These are phyloP conservation scores for Tachystola acroxantha DNA, from an alignment of 2,888 invertebrate genomes.

Conservation along the genomic window DNA sequence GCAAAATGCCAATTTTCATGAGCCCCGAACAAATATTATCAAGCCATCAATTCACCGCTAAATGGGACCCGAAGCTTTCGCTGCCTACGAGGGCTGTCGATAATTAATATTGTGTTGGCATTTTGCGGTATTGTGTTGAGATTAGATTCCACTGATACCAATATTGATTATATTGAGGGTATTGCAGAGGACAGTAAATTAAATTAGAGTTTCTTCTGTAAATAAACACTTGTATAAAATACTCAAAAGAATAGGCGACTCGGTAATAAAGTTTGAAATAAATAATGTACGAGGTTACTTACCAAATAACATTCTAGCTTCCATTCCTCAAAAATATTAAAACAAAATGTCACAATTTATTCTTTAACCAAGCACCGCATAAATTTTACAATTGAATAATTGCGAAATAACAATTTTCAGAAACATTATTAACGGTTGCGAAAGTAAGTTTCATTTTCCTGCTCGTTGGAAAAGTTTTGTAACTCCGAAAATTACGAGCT, in stretches of 20 bases:
- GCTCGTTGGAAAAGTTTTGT: neutral
- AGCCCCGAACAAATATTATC: neutral
- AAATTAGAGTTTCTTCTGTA: too few species aligned
- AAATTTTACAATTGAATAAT: too few species aligned
- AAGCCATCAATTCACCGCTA: neutral
- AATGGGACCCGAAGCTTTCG: neutral
- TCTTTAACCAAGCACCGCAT: too few species aligned
- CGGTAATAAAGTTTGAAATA: too few species aligned
- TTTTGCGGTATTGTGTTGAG: neutral
- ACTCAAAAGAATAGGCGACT: too few species aligned
- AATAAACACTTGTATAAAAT: too few species aligned
- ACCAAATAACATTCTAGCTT: too few species aligned
- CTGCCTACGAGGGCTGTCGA: neutral
- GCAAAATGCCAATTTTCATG: neutral
- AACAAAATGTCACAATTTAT: too few species aligned
- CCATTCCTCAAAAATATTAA: too few species aligned
- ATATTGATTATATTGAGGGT: too few species aligned
- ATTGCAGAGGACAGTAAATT: too few species aligned
- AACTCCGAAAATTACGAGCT: neutral
- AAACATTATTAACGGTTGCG: neutral
- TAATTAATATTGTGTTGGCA: neutral
- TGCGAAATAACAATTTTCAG: neutral
- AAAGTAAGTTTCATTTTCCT: neutral
- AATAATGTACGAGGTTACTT: too few species aligned
- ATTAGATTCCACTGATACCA: neutral